phyloP scores from a whole-genome alignment of 2,113 vertebrate genomes.

The Candoia aspera region DNA sequence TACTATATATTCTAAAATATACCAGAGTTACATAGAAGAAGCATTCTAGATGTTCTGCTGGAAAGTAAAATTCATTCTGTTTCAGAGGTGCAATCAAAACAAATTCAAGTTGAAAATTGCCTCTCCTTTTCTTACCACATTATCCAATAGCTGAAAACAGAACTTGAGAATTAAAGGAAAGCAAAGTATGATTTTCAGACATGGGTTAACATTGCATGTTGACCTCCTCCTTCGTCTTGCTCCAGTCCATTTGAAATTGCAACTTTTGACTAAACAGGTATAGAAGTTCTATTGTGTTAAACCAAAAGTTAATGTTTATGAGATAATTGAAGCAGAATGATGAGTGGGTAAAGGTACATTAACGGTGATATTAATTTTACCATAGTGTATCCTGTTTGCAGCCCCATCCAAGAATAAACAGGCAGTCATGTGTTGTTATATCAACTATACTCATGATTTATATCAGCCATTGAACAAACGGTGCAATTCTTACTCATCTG shows the following conservation, averaged over 20 bases:
- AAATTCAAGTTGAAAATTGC: background rate
- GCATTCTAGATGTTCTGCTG: background rate
- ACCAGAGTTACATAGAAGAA: background rate
- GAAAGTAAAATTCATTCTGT: background rate
- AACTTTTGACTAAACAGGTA: background rate
- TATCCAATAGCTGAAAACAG: background rate
- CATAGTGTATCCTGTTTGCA: background rate
- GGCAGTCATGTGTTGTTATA: background rate
- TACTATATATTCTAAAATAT: conserved; percentile 13
- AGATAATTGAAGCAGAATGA: background rate
- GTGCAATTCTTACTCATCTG: background rate
- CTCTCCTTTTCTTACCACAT: fast-evolving
- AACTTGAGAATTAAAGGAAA: background rate
- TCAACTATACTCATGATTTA: background rate
- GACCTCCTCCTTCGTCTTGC: background rate
- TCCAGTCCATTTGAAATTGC: background rate
- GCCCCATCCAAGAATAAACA: background rate
- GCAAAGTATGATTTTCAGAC: background rate
- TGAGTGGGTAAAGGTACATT: background rate
- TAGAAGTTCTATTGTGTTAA: background rate
- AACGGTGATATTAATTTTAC: background rate
- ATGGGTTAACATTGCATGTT: background rate
- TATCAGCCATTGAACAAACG: background rate
- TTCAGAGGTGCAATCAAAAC: background rate
- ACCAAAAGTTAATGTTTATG: conserved; percentile 1